Percentiles rank a stretch among this genome's conserved stretches.
Evolutionary conservation across 64 coral and sea anemone genomes (phyloP).

Genomic region (Porites lutea): DNA sequence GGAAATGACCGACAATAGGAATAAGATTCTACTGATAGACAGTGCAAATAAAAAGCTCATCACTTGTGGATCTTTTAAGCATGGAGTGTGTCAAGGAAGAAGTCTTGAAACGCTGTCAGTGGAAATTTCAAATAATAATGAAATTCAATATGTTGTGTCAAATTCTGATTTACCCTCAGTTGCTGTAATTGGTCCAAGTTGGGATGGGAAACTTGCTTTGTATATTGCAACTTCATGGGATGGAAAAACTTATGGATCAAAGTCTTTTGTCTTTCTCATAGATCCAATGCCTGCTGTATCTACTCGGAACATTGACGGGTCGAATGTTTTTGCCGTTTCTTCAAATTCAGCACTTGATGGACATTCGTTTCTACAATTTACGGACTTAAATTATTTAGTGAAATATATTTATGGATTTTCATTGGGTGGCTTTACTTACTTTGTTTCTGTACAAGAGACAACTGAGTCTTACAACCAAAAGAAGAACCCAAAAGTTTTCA

Average conservation of each 20-base stretch:
- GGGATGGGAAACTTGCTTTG: conserved; percentile 20
- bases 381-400: conserved; percentile 14
- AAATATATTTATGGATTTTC: conserved; percentile 69
- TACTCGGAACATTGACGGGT: conserved; percentile 43
- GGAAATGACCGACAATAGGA: conserved; percentile 39
- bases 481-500: background rate
- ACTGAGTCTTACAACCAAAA: conserved; percentile 16
- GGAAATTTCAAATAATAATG: background rate
- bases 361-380: background rate
- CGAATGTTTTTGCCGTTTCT: background rate
- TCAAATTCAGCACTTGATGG: background rate
- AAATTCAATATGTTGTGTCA: conserved; percentile 41
- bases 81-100: conserved; percentile 71
- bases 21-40: conserved; percentile 81
- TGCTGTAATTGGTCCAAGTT: conserved; percentile 65
- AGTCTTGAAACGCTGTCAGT: conserved; percentile 39
- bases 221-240: conserved; percentile 84
- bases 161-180: conserved; percentile 39
- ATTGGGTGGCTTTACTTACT: conserved; percentile 72
- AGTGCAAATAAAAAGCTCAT: conserved; percentile 46
- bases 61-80: conserved; percentile 76
- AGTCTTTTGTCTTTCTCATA: background rate
- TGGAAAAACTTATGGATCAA: background rate
- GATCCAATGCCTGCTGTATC: background rate
- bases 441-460: conserved; percentile 69